Evolutionary conservation across 2,888 invertebrate genomes (phyloP).

Genomic region (Agapetus fuscipes): DNA sequence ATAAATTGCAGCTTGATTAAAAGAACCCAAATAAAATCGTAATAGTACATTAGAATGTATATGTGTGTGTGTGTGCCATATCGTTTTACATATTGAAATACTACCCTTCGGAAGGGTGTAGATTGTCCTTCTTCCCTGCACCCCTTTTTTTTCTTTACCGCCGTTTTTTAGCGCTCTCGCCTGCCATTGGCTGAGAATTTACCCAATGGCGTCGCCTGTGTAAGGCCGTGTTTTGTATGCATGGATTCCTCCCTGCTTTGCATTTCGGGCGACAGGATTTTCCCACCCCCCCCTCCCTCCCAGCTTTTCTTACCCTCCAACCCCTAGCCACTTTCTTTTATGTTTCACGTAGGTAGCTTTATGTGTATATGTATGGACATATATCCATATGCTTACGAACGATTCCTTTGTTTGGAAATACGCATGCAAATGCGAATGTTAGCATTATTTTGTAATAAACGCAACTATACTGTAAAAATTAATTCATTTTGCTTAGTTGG

Average conservation of each 20-base stretch:
- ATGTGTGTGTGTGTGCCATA: constrained; percentile 7
- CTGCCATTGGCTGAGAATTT: constrained; percentile 17
- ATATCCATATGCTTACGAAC: too few relatives aligned
- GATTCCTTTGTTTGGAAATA: too few relatives aligned
- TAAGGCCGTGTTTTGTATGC: constrained; percentile 19
- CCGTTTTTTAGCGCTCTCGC: constrained; percentile 15
- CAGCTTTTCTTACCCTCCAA: too few relatives aligned
- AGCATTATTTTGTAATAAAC: too few relatives aligned
- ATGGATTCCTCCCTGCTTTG: constrained; percentile 22
- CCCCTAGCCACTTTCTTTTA: too few relatives aligned
- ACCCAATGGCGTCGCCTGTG: constrained; percentile 16
- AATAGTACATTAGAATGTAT: too few relatives aligned
- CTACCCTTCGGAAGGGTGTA: constrained; percentile 12
- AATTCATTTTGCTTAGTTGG: too few relatives aligned
- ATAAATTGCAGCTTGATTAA: too few relatives aligned
- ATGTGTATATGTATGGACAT: too few relatives aligned
- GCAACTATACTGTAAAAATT: too few relatives aligned
- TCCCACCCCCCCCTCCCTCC: constrained; percentile 9
- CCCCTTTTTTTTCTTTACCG: constrained; percentile 16
- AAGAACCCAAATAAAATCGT: too few relatives aligned
- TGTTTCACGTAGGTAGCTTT: not conserved
- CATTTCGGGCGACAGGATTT: constrained; percentile 21
- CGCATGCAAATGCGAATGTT: too few relatives aligned
- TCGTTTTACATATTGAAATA: constrained; percentile 17
- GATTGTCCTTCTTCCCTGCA: constrained; percentile 17